These are phyloP conservation scores for Panzeria rudis DNA, from an alignment of 2,888 invertebrate genomes.

Conservation along the genomic window DNA sequence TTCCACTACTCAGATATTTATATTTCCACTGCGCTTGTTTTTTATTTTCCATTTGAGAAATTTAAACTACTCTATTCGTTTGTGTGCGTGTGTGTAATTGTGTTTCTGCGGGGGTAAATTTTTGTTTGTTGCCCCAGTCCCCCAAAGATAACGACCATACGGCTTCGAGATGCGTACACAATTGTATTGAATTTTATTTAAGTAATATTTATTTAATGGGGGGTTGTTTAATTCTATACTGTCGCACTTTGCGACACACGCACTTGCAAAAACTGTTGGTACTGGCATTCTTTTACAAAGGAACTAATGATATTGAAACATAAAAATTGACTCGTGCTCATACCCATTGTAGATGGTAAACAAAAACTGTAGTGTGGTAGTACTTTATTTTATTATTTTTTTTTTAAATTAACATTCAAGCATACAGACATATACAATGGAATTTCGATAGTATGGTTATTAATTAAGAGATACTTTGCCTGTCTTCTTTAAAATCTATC, in stretches of 20 bases:
- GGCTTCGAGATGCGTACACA: conserved; percentile 52
- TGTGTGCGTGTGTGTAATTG: not conserved
- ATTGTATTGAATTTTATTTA: conserved; percentile 48
- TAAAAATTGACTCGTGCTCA: conserved; percentile 20
- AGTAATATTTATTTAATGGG: conserved; percentile 41
- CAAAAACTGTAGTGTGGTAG: conserved; percentile 55
- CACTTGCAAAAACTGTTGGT: not conserved
- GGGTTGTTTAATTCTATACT: conserved; percentile 28
- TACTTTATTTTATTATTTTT: conserved; percentile 17
- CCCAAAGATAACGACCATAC: conserved; percentile 34
- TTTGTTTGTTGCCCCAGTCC: conserved; percentile 67
- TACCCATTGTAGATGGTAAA: conserved; percentile 29
- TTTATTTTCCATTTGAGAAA: conserved; percentile 60
- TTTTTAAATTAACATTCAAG: conserved; percentile 5
- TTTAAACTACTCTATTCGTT: conserved; percentile 32
- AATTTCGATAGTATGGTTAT: conserved; percentile 7
- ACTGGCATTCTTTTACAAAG: conserved; percentile 19
- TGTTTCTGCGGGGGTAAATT: conserved; percentile 33
- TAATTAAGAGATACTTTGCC: not conserved
- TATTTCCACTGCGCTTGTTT: conserved; percentile 64
- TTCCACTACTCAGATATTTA: too few relatives aligned
- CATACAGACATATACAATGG: conserved; percentile 1
- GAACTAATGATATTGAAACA: conserved; percentile 48
- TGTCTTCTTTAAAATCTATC: not conserved
- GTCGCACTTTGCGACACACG: not conserved